These are phyloP conservation scores for Desmodus rotundus DNA, from an alignment of 2,113 vertebrate species.

Conservation along the genomic window DNA sequence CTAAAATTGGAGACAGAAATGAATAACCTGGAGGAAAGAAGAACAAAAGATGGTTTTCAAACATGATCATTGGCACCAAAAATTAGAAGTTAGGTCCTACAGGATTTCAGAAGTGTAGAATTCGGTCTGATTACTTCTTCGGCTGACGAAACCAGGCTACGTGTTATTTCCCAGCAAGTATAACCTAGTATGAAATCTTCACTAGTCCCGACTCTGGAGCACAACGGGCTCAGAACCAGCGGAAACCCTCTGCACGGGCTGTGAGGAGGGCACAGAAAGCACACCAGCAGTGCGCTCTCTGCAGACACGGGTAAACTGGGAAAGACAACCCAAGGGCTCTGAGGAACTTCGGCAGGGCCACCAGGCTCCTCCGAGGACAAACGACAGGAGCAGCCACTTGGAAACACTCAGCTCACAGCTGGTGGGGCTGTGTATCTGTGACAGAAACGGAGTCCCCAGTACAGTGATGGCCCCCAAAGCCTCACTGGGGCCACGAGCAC, in stretches of 20 bases:
- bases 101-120: not conserved
- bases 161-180: not conserved
- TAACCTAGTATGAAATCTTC: not conserved
- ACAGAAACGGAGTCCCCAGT: not conserved
- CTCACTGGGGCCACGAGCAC: not conserved
- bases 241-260: not conserved
- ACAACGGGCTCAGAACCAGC: not conserved
- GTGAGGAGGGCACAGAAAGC: not conserved
- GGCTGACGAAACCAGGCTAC: not conserved
- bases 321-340: not conserved
- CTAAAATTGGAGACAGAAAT: constrained; percentile 23
- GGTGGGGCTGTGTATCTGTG: not conserved
- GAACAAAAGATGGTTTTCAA: constrained; percentile 15
- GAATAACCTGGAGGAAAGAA: not conserved
- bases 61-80: constrained; percentile 12
- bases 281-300: not conserved
- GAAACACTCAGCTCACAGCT: not conserved
- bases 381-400: not conserved
- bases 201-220: not conserved
- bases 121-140: not conserved
- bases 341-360: not conserved
- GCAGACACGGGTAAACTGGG: not conserved
- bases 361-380: not conserved
- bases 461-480: not conserved
- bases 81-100: not conserved